These are phyloP conservation scores for Piprites chloris DNA, from an alignment of 2,113 vertebrate species.

Conservation along the genomic window DNA sequence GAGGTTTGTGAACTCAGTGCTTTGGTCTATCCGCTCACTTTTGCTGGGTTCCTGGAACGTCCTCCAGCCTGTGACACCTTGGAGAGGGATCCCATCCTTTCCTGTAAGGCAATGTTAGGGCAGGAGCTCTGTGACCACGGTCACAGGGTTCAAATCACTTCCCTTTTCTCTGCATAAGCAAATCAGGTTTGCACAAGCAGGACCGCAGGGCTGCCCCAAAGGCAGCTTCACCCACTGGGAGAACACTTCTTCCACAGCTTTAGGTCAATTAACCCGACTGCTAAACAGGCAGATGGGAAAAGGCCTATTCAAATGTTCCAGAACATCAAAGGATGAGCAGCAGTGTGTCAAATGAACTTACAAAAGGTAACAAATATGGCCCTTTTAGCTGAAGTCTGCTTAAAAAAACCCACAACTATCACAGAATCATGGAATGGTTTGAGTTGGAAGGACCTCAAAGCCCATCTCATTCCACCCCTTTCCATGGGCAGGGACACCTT, in stretches of 20 bases:
- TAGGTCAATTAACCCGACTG: background rate
- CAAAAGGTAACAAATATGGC: accelerated
- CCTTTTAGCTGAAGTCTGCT: background rate
- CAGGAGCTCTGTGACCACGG: accelerated
- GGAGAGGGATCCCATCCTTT: background rate
- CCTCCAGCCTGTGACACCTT: accelerated
- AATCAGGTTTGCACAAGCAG: background rate
- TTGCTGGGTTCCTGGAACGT: accelerated
- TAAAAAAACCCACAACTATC: background rate
- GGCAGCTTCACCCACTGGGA: background rate
- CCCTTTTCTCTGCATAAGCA: background rate
- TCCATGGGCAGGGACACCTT: background rate
- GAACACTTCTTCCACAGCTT: background rate
- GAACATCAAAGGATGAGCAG: background rate
- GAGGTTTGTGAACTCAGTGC: background rate
- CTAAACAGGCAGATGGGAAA: background rate
- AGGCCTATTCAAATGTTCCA: background rate
- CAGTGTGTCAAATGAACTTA: background rate
- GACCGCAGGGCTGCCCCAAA: background rate
- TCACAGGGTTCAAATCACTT: background rate
- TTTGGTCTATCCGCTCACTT: background rate
- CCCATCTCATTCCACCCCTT: accelerated
- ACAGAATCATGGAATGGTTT: background rate
- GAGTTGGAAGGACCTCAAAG: background rate
- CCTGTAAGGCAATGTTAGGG: accelerated